Conservation (phyloP, 92 coral and sea anemone genomes). For the Pocillopora meandrina region DNA sequence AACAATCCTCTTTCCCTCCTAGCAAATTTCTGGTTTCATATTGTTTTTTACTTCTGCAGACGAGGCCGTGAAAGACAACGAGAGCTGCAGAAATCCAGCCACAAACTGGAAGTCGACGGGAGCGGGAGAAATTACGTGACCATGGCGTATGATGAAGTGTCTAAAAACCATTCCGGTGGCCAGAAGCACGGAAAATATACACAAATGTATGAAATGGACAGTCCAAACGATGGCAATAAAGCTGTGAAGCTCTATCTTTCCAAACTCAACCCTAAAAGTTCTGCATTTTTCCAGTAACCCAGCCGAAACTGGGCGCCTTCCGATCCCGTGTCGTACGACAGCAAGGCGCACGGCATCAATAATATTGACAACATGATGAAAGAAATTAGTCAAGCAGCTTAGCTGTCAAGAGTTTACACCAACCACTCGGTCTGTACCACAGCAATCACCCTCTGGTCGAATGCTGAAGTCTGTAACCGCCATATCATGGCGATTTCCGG, state of each 20-base stretch:
- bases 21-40: constrained; percentile 31
- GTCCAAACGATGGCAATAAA: neutral
- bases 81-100: constrained; percentile 36
- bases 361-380: too few relatives aligned
- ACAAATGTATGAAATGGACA: neutral
- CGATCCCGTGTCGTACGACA: too few relatives aligned
- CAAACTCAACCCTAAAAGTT: too few relatives aligned
- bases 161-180: constrained; percentile 26
- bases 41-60: constrained; percentile 25
- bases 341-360: too few relatives aligned
- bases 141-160: constrained; percentile 41
- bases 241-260: neutral
- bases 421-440: too few relatives aligned
- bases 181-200: neutral
- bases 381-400: too few relatives aligned
- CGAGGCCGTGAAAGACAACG: constrained; percentile 42
- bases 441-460: too few relatives aligned
- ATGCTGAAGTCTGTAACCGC: too few relatives aligned
- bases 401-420: too few relatives aligned
- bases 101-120: constrained; percentile 21
- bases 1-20: constrained; percentile 24
- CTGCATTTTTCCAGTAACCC: too few relatives aligned
- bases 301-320: too few relatives aligned
- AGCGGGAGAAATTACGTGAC: constrained; percentile 29
- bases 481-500: too few relatives aligned